A percentile compares a stretch with the other conserved stretches of the same genome.
Evolutionary conservation across 2,113 vertebrate genomes (phyloP).

Genomic region (Rana temporaria): DNA sequence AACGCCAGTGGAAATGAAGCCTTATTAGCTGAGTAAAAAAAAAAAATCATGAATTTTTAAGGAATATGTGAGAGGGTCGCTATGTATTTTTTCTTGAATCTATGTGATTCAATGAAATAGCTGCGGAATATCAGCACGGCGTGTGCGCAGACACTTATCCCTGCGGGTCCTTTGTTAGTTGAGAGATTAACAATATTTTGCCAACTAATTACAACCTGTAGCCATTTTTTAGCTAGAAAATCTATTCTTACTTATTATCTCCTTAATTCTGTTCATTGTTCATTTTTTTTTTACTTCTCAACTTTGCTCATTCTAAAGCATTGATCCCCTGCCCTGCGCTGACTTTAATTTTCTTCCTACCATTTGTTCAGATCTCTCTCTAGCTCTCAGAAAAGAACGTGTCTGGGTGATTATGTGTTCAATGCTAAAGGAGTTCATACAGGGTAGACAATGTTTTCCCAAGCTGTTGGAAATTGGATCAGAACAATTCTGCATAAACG

Average conservation of each 20-base stretch:
- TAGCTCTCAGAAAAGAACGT: conserved; percentile 7
- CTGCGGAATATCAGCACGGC: too few relatives aligned
- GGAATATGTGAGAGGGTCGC: too few relatives aligned
- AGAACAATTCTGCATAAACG: too few relatives aligned
- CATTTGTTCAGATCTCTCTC: neutral
- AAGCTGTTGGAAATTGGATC: too few relatives aligned
- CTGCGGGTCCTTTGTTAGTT: neutral
- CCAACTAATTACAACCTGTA: conserved; percentile 20
- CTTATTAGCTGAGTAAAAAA: too few relatives aligned
- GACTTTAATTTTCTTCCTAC: conserved; percentile 21
- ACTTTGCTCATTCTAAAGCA: conserved; percentile 21
- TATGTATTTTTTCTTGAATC: too few relatives aligned
- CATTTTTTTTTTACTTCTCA: neutral
- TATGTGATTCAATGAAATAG: too few relatives aligned
- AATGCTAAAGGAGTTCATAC: neutral
- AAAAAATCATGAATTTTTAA: too few relatives aligned
- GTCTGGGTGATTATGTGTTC: conserved; percentile 1
- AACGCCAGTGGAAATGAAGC: too few relatives aligned
- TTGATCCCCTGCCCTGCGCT: conserved; percentile 30
- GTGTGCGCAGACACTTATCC: neutral
- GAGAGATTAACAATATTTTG: conserved; percentile 12
- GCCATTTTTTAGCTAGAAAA: neutral
- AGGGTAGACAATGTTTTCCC: too few relatives aligned
- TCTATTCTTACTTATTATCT: conserved; percentile 41
- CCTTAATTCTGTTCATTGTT: conserved; percentile 27